Base-by-base conservation (phyloP, 2,797 vertebrate genomes). In the Esox lucius region DNA sequence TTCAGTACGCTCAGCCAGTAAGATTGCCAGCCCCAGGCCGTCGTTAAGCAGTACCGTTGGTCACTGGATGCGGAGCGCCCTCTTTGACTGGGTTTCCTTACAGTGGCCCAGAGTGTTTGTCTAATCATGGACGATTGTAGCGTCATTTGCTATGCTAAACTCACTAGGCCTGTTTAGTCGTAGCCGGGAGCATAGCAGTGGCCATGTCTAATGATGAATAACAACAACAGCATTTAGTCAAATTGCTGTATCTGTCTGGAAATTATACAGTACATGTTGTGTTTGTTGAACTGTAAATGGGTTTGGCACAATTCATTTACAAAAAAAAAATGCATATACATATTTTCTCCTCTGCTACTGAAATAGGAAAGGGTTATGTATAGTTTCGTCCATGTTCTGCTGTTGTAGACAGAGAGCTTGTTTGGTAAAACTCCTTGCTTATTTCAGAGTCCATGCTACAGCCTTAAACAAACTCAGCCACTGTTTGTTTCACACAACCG, bases 81-180 rank as follows among this genome's bases (percentile, higher is more conserved):
- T 70, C 42, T 46, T 22, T 61, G 22, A 61, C 56, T 59, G 75
- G 3, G 82, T 79, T 84, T 80, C 85, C 85, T 83, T 5, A 51
- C 46, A 9, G 16, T 9, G 42, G 51, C 61, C 59, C 26, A 53
- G 80, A 85, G 82, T 76, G 73, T 73, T 74, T 74, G 80, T 80
- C 81, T 89, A 87, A 91, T 90, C 75, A 80, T 73, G 84, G 73
- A 77, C 75, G 89, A 89, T 82, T 83, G 84, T 49, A n/a, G 78
- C 81, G 87, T 89, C 56, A 84, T 90, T 87, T 83, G 81, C 80
- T 24, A 68, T 70, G 81, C 80, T 85, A 80, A 83, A 85, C 84
- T 75, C 71, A 59, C 59, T 68, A 67, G 71, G 70, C 33, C 5
- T 33, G 74, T 83, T 87, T 75, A 77, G 78, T 75, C 35, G 15